Evolutionary conservation across 2,888 invertebrate species (phyloP).

Genomic region (Metallyticus violacea): DNA sequence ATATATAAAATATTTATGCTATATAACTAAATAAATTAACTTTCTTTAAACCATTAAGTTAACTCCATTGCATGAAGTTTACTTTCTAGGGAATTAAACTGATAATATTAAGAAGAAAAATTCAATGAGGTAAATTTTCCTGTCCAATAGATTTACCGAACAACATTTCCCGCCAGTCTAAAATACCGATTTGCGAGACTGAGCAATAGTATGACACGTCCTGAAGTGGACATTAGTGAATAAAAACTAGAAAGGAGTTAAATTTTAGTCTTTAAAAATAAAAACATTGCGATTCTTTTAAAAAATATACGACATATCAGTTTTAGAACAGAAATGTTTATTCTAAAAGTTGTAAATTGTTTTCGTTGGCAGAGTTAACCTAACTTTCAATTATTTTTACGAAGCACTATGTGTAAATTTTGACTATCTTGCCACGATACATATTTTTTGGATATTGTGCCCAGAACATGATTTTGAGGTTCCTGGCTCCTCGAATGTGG

Average conservation of each 20-base stretch:
- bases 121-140: not conserved
- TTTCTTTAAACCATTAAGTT: too few species aligned
- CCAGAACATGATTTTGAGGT: conserved; percentile 5
- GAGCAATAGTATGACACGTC: not conserved
- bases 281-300: not conserved
- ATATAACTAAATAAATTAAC: too few species aligned
- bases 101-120: not conserved
- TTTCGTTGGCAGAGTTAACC: not conserved
- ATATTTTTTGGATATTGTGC: not conserved
- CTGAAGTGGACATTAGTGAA: not conserved
- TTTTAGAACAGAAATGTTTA: not conserved
- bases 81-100: too few species aligned
- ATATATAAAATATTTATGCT: too few species aligned
- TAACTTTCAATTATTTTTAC: not conserved
- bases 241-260: not conserved
- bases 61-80: too few species aligned
- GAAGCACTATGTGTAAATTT: not conserved
- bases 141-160: not conserved
- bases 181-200: not conserved
- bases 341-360: not conserved
- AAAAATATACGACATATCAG: not conserved
- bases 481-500: conserved; percentile 30
- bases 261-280: not conserved
- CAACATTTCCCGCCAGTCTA: not conserved
- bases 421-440: not conserved